These are phyloP conservation scores for Cariama cristata DNA, from an alignment of 2,113 vertebrate genomes.

Conservation along the genomic window DNA sequence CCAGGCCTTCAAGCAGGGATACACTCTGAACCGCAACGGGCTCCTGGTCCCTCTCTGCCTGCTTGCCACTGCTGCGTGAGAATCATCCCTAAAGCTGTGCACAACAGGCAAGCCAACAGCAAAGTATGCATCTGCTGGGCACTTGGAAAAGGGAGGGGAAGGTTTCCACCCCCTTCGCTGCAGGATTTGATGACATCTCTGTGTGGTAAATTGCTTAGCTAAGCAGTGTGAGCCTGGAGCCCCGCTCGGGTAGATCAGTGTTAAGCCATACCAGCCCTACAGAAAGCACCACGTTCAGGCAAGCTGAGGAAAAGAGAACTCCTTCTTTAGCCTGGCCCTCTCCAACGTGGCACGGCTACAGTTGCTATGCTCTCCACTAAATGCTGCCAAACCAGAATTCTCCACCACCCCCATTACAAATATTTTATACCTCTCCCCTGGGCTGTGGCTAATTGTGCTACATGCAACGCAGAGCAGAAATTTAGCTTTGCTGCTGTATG, in stretches of 20 bases:
- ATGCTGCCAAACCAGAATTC: not conserved
- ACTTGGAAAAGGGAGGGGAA: not conserved
- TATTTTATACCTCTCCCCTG: not conserved
- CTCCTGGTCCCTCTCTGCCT: not conserved
- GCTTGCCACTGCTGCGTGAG: fast-evolving
- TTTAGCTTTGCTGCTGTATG: not conserved
- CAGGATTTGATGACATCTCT: not conserved
- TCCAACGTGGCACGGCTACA: not conserved
- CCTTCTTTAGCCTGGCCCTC: not conserved
- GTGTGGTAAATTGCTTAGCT: not conserved
- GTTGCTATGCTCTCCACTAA: not conserved
- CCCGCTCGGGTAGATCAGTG: fast-evolving
- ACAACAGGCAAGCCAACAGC: fast-evolving
- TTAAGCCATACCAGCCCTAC: not conserved
- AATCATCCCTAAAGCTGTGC: not conserved
- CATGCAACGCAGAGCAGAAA: not conserved
- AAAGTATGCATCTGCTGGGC: not conserved
- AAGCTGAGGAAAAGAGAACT: not conserved
- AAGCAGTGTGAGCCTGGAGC: not conserved
- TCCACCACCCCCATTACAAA: not conserved
- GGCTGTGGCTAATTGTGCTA: not conserved
- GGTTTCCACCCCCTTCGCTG: not conserved
- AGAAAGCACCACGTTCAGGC: not conserved
- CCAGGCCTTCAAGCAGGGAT: not conserved
- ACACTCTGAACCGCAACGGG: not conserved